A percentile compares a stretch with the other conserved stretches of the same genome.
These are phyloP conservation scores for Aporophyla lueneburgensis DNA, from an alignment of 2,888 invertebrate genomes.

Conservation along the genomic window DNA sequence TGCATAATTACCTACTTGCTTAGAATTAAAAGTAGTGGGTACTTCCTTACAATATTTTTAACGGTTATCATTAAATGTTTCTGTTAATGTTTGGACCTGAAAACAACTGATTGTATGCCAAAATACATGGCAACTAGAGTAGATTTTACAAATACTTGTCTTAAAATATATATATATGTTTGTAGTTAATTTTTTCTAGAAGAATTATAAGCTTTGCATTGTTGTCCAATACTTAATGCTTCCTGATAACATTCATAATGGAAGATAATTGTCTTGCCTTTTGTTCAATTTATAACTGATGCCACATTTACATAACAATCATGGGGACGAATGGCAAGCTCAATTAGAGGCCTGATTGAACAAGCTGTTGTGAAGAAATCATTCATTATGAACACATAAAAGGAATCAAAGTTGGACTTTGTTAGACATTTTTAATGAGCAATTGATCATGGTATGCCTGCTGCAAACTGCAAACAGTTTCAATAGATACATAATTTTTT, in stretches of 20 bases:
- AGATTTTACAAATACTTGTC: background rate
- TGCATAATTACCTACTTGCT: background rate
- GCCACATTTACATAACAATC: constrained; percentile 62
- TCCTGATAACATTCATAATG: constrained; percentile 53
- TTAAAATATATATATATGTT: background rate
- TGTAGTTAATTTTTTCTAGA: background rate
- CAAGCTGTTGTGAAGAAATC: constrained; percentile 27
- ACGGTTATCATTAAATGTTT: background rate
- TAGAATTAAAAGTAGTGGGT: background rate
- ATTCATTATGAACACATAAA: constrained; percentile 7
- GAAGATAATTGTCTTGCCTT: constrained; percentile 60
- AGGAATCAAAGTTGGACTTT: constrained; percentile 16
- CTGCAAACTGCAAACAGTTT: background rate
- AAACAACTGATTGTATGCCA: constrained; percentile 1
- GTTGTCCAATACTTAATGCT: constrained; percentile 36
- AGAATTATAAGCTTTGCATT: constrained; percentile 35
- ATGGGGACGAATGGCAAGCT: constrained; percentile 37
- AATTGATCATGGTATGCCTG: background rate
- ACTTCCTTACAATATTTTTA: background rate
- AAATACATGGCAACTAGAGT: background rate
- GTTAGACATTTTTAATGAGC: constrained; percentile 21
- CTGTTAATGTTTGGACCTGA: background rate
- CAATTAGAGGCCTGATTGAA: constrained; percentile 52
- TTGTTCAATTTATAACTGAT: constrained; percentile 56
- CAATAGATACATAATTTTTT: background rate